Conservation (phyloP, 1,140 invertebrate genomes). For the Hyles vespertilio region DNA sequence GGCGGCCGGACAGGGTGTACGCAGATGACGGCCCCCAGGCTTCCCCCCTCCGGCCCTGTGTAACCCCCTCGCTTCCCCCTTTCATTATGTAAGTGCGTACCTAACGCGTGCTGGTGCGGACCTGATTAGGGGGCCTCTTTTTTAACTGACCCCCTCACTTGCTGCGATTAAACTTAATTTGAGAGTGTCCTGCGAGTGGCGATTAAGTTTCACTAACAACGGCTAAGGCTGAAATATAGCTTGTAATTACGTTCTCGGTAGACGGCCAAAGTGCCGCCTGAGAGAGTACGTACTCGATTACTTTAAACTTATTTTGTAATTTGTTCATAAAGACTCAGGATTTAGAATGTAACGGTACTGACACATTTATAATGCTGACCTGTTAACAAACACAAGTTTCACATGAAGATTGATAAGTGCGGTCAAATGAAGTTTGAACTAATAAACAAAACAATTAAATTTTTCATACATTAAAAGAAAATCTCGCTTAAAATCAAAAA, state of each 20-base stretch:
- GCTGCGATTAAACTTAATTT: constrained; percentile 69
- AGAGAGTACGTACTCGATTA: not conserved
- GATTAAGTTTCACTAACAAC: constrained; percentile 50
- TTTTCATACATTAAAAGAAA: too few relatives aligned
- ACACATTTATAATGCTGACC: too few relatives aligned
- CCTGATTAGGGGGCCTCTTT: constrained; percentile 72
- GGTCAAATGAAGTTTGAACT: too few relatives aligned
- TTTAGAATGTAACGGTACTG: too few relatives aligned
- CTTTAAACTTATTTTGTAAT: not conserved
- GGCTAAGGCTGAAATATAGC: constrained; percentile 25
- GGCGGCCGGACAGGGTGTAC: constrained; percentile 68
- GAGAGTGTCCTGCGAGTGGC: constrained; percentile 48
- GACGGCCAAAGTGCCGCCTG: not conserved
- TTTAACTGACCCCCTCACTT: constrained; percentile 71
- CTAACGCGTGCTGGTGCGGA: constrained; percentile 68
- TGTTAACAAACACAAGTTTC: too few relatives aligned
- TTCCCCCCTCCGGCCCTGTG: constrained; percentile 29
- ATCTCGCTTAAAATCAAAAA: too few relatives aligned
- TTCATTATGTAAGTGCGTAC: constrained; percentile 74
- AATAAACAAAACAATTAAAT: too few relatives aligned
- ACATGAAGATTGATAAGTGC: too few relatives aligned
- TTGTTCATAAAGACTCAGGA: too few relatives aligned
- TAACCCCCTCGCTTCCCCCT: constrained; percentile 51
- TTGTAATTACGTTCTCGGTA: constrained; percentile 17
- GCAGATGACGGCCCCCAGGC: constrained; percentile 63